Percentiles rank a stretch among this genome's conserved stretches.
Evolutionary conservation across 2,113 vertebrate genomes (phyloP).

Genomic region (Furnarius figulus): DNA sequence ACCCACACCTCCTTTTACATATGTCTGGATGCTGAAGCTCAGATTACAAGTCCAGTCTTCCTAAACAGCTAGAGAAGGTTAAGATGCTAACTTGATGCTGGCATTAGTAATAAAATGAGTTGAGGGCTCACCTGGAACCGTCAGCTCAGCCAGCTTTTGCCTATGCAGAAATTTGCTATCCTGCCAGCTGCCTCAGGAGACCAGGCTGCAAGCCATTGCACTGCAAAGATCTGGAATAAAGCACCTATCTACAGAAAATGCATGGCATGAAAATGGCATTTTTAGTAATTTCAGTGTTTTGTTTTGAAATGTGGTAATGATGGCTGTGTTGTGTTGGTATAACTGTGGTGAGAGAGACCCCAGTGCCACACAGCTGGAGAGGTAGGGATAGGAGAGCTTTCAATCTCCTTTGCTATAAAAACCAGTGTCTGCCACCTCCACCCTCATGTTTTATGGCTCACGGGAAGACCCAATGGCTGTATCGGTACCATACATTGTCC

Average conservation of each 20-base stretch:
- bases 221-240: background rate
- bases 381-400: background rate
- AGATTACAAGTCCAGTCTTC: background rate
- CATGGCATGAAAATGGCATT: background rate
- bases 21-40: background rate
- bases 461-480: background rate
- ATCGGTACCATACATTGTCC: accelerated
- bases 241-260: background rate
- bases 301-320: background rate
- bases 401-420: background rate
- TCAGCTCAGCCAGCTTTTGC: background rate
- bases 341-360: background rate
- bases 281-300: background rate
- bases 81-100: background rate
- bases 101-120: background rate
- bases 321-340: background rate
- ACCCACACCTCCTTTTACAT: background rate
- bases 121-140: background rate
- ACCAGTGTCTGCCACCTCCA: background rate
- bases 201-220: background rate
- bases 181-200: background rate
- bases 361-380: background rate
- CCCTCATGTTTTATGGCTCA: background rate
- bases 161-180: background rate
- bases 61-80: background rate